A percentile compares a stretch with the other conserved stretches of the same genome.
Evolutionary conservation across 2,888 invertebrate genomes (phyloP).

Genomic region (Steinernema hermaphroditum): DNA sequence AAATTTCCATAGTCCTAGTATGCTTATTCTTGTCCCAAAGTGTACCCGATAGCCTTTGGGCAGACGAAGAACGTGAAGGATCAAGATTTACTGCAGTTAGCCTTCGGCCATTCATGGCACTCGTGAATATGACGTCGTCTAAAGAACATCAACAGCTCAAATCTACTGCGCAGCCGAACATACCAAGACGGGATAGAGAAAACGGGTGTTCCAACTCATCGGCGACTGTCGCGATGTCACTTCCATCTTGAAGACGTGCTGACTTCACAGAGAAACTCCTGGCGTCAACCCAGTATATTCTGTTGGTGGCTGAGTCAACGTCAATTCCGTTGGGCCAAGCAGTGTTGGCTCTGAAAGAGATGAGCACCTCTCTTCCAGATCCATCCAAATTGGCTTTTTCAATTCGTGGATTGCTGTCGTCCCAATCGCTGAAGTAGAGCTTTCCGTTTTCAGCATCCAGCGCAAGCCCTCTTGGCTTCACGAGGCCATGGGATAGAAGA

Average conservation of each 20-base stretch:
- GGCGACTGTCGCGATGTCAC: constrained; percentile 16
- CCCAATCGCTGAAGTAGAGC: constrained; percentile 38
- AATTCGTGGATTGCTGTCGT: constrained; percentile 36
- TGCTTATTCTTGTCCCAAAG: background rate
- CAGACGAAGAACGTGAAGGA: background rate
- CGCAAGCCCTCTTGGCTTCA: constrained; percentile 36
- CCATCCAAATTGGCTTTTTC: constrained; percentile 44
- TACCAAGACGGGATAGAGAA: constrained; percentile 39
- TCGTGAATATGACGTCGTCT: constrained; percentile 5
- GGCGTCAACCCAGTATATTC: constrained; percentile 43
- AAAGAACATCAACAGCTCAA: background rate
- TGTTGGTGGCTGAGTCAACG: constrained; percentile 35
- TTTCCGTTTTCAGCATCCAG: constrained; percentile 38
- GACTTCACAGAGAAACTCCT: constrained; percentile 34
- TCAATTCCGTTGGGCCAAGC: constrained; percentile 38
- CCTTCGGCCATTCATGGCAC: background rate
- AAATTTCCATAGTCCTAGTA: constrained; percentile 30
- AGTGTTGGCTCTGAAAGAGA: constrained; percentile 32
- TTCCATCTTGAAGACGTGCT: constrained; percentile 34
- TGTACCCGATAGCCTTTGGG: background rate
- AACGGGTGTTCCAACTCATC: constrained; percentile 38
- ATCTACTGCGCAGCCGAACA: background rate
- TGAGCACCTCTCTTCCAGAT: constrained; percentile 33
- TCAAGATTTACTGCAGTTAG: background rate
- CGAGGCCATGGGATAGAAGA: constrained; percentile 9